Evolutionary conservation across 2,888 invertebrate species (phyloP), one percentile per base, ranked within the genome.

Genomic region (Creontiades dilutus): DNA sequence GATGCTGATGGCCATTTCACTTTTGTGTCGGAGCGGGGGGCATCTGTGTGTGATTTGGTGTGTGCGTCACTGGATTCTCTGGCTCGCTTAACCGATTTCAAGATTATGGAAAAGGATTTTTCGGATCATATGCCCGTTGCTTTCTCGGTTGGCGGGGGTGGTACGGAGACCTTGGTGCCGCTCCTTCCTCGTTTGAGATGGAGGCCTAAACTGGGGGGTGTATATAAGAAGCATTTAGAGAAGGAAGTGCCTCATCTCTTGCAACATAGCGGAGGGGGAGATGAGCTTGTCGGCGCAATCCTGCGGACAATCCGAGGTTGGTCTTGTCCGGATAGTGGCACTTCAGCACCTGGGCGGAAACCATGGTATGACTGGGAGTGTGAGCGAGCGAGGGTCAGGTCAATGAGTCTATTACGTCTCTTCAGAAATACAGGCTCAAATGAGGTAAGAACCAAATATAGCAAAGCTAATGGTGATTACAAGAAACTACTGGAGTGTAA

Each of bases 71-170:
- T 82, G 1, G 46, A 46, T 57, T 19, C 14, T 7, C 46, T 82
- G 13, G n/a, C 52, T 7, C 3, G 37, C 37, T 4, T 37, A 37
- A 7, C 7, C 37, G 37, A 37, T 7, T 37, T 37, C 37, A 37
- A 37, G 7, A 7, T 37, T 37, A 4, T 37, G 37, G 37, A 37
- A 14, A 27, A 89, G 48, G 16, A 23, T 46, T 68, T 37, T 12
- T 89, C 89, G 9, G 84, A 89, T n/a, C 89, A 89, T 37, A 28
- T 80, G 19, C 89, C 89, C 7, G 46, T 89, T 52, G 78, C 68
- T 3, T 11, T 52, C 11, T 52, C 16, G 52, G 52, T 52, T 52
- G 3, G 3, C 5, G 52, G 52, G 3, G 52, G 52, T 52, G 52
- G 3, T 52, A 12, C 3, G 52, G 52, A 52, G 11, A 3, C 2